These are phyloP conservation scores for Artibeus jamaicensis DNA, from an alignment of 2,797 vertebrate genomes.

Conservation along the genomic window DNA sequence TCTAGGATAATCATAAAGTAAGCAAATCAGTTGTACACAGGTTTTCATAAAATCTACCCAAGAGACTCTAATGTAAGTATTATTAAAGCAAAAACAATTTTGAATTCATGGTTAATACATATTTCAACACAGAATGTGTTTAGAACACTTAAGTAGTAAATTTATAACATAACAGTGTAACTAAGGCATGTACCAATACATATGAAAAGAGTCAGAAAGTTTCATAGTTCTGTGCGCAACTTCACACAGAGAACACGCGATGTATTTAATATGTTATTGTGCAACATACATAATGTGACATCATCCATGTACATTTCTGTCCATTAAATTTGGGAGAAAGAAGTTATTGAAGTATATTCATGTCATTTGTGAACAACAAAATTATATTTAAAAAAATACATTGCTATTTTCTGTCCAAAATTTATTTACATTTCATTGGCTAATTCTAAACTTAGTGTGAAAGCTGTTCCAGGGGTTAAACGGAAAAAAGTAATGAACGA, in stretches of 20 bases:
- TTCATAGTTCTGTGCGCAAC: slow-evolving; percentile 39
- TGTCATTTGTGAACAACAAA: slow-evolving; percentile 81
- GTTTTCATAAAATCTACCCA: slow-evolving; percentile 26
- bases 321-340: slow-evolving; percentile 73
- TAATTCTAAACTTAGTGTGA: slow-evolving; percentile 82
- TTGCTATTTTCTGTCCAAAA: slow-evolving; percentile 86
- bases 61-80: slow-evolving; percentile 55
- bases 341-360: slow-evolving; percentile 74
- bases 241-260: slow-evolving; percentile 66
- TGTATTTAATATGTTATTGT: slow-evolving; percentile 63
- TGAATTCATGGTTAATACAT: slow-evolving; percentile 45
- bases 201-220: not conserved
- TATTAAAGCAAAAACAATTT: slow-evolving; percentile 63
- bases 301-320: slow-evolving; percentile 74
- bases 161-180: slow-evolving; percentile 38
- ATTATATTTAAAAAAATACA: slow-evolving; percentile 89
- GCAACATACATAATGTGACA: slow-evolving; percentile 70
- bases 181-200: slow-evolving; percentile 12
- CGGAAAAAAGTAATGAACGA: slow-evolving; percentile 80
- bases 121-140: slow-evolving; percentile 60
- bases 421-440: slow-evolving; percentile 87
- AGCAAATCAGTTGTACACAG: slow-evolving; percentile 51
- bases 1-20: slow-evolving; percentile 34
- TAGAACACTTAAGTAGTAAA: not conserved
- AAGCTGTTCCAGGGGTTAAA: slow-evolving; percentile 79